Base-by-base conservation (phyloP, 2,888 invertebrate species). In the Lamellibrachia satsuma region DNA sequence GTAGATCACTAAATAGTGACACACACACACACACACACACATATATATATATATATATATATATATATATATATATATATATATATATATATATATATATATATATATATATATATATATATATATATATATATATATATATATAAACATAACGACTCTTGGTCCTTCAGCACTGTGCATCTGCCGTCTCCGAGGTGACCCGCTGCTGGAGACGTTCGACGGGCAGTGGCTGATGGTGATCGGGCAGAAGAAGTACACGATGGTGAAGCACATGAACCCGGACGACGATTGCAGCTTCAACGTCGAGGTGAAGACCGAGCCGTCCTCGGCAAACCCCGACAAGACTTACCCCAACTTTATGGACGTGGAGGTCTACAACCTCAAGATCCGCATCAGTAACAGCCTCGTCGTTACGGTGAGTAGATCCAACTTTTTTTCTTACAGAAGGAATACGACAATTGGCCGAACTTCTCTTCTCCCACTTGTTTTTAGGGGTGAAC, bases 241-340 rank as follows among this genome's bases (percentile, higher is more conserved):
- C 52, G 92, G 92, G 0, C 9, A 39, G 27, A 57, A 92, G 75
- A 92, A 92, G 55, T 92, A 92, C 90, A 57, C 60, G 55, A 51
- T 92, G 92, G 90, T 52, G 51, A 92, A 92, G 60, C 52, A 92
- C 75, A 92, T 92, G 60, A 27, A 92, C 92, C 92, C 52, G 22
- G n/a, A 55, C 51, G 92, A 92, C 51, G 92, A 9, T 1, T 92
- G 92, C 57, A 92, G 92, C 92, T 92, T 92, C 92, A 92, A 92
- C 60, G 92, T 92, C n/a, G 92, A 92, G 52, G 75, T 92, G n/a
- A 92, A 92, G 90, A 52, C 75, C 7, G 92, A 90, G 15, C 27
- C 22, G 22, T 51, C 55, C 9, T 15, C 75, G 52, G 52, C 22
- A 7, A 27, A 22, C 60, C 39, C 52, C 11, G 39, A 52, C 75